These are phyloP conservation scores for Halocynthia roretzi DNA, from an alignment of 23 tunicate genomes.

Conservation along the genomic window DNA sequence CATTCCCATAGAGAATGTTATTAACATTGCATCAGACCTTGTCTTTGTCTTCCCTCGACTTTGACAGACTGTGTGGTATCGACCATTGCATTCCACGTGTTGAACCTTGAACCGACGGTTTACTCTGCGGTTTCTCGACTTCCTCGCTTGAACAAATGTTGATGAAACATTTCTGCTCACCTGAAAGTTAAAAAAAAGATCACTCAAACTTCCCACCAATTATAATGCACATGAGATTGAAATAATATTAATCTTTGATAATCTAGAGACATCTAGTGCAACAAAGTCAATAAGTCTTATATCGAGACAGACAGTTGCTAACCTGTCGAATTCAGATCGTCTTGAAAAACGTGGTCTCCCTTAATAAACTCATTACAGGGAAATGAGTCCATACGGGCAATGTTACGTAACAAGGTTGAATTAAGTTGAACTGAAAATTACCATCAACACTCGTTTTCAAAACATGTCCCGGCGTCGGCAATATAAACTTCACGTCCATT, in stretches of 20 bases:
- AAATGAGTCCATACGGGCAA: too few species aligned
- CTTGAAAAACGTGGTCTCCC: too few species aligned
- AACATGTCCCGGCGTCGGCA: slow-evolving; percentile 86
- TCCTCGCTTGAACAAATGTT: slow-evolving; percentile 86
- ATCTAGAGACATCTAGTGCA: too few species aligned
- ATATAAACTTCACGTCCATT: slow-evolving; percentile 81
- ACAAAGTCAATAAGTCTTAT: too few species aligned
- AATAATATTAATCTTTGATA: too few species aligned
- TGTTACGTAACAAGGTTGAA: too few species aligned
- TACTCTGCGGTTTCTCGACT: slow-evolving; percentile 70
- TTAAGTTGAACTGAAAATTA: neutral
- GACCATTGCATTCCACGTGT: slow-evolving; percentile 94
- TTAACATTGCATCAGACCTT: slow-evolving; percentile 24
- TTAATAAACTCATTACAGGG: too few species aligned
- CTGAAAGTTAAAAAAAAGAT: slow-evolving; percentile 10
- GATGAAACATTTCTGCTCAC: slow-evolving; percentile 78
- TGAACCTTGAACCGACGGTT: slow-evolving; percentile 59
- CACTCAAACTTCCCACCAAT: too few species aligned
- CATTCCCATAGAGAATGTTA: neutral
- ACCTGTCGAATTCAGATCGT: too few species aligned
- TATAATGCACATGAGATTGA: too few species aligned
- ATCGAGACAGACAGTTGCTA: too few species aligned
- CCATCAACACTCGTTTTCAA: slow-evolving; percentile 80
- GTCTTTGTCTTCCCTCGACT: slow-evolving; percentile 83
- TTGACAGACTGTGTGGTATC: slow-evolving; percentile 88